Conservation (phyloP, 2,797 vertebrate genomes). For the Ataeniobius toweri region DNA sequence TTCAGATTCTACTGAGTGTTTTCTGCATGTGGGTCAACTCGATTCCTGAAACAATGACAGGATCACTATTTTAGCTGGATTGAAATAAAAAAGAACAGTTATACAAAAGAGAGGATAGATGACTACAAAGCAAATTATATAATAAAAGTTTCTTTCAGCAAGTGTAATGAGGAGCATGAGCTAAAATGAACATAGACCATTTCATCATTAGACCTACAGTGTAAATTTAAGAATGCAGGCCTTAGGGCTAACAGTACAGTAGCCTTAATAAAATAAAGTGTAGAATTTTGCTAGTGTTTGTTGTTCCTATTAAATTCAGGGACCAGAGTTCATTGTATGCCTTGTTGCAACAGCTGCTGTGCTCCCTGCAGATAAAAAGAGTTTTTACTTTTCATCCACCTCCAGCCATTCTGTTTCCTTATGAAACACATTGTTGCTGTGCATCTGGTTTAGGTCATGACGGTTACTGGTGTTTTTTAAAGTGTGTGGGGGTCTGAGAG, state of each 20-base stretch:
- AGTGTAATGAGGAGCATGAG: background rate
- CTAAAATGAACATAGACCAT: background rate
- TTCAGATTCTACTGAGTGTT: no score
- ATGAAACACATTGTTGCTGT: slow-evolving; percentile 44
- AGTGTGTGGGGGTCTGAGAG: background rate
- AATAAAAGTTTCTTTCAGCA: background rate
- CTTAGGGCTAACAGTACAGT: slow-evolving; percentile 23
- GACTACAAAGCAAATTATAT: background rate
- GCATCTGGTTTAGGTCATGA: slow-evolving; percentile 54
- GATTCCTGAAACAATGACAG: no score
- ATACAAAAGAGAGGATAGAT: background rate
- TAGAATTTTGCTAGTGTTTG: slow-evolving; percentile 26
- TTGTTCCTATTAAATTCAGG: slow-evolving; percentile 38
- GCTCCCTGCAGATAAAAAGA: slow-evolving; percentile 14
- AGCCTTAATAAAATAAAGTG: slow-evolving; percentile 17
- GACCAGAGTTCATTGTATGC: slow-evolving; percentile 6
- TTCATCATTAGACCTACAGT: background rate
- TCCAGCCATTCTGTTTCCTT: slow-evolving; percentile 53
- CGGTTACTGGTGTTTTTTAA: slow-evolving; percentile 2
- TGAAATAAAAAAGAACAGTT: background rate
- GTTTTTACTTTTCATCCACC: slow-evolving; percentile 48
- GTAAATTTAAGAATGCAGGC: slow-evolving; percentile 1
- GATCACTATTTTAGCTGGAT: background rate
- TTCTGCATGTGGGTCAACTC: no score
- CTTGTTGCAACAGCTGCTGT: slow-evolving; percentile 64